Evolutionary conservation across 2,113 vertebrate genomes (phyloP), one percentile per base, ranked within the genome.

Genomic region (Tonatia bakeri): DNA sequence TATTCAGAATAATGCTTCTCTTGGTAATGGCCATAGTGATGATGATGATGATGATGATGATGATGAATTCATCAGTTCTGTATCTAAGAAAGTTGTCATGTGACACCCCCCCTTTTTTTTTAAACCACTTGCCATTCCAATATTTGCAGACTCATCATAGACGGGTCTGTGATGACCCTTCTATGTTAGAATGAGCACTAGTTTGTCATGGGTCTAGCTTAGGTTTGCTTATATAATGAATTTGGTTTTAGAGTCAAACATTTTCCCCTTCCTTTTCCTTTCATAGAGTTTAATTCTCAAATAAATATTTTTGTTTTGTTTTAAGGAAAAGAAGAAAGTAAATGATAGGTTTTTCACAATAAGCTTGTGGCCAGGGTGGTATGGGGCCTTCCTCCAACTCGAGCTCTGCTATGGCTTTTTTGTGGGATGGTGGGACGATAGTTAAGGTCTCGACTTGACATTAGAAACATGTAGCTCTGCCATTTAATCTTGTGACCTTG

Each of bases 271-370:
- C 59, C 36, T 45, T 17, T 92, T 86, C 36, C 22, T 85, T 93
- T 90, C 38, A 86, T 73, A 45, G 47, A 45, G 10, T 90, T 97
- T 84, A 94, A 84, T 94, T 92, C 50, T 84, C 84, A 75, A 59
- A 72, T 64, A 93, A 76, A 61, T 83, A 45, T 16, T 94, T 92
- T 89, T 77, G 47, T 90, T 92, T 92, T 86, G n/a, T 64, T 95
- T 94, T 64, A 90, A 90, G 26, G 38, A 70, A 72, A 64, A 59
- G 67, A 82, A 77, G 45, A 77, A 82, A 50, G 47, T 83, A 56
- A 33, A 77, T 56, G 70, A 54, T 61, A 83, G 67, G n/a, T 28
- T 92, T 96, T 96, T 95, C 82, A 56, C 54, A 4, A 6, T 67
- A 70, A 75, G 16, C 28, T 75, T 73, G 11, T 93, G 31, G 24